Evolutionary conservation across 2,113 vertebrate genomes (phyloP).

Genomic region (Origma solitaria): DNA sequence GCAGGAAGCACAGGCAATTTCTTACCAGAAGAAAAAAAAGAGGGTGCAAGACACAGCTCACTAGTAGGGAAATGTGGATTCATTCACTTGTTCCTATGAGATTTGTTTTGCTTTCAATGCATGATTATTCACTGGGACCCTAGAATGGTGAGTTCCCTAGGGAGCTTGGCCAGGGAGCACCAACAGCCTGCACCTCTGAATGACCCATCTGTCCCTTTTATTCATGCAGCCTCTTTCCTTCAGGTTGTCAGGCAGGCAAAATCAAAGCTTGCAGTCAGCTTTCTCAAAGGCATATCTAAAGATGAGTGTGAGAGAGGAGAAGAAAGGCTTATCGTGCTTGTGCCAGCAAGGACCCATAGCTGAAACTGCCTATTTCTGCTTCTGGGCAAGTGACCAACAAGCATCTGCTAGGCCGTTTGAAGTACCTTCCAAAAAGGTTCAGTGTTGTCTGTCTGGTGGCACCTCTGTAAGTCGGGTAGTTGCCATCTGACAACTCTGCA

Average conservation of each 20-base stretch:
- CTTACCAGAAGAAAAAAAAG: neutral
- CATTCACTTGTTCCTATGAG: neutral
- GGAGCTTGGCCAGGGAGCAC: neutral
- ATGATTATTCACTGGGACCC: neutral
- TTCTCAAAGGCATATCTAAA: neutral
- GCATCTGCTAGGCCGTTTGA: conserved; percentile 7
- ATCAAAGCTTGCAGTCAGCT: conserved; percentile 8
- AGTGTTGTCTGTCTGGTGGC: neutral
- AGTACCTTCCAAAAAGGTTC: conserved; percentile 8
- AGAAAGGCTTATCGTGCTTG: neutral
- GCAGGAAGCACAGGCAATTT: neutral
- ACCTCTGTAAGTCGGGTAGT: conserved; percentile 1
- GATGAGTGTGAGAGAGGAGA: neutral
- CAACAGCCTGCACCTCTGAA: neutral
- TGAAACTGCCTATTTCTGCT: conserved; percentile 8
- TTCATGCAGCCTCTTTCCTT: neutral
- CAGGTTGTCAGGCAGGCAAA: neutral
- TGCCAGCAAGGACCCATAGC: neutral
- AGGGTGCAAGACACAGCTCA: neutral
- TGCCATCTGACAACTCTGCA: neutral
- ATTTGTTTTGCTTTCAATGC: neutral
- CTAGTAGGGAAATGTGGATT: neutral
- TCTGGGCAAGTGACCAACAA: conserved; percentile 35
- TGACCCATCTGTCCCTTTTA: neutral
- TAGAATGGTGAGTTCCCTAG: neutral